Percentiles rank a stretch among this genome's conserved stretches.
Conservation (phyloP, 92 coral and sea anemone genomes). For the Phenganax marumi region DNA sequence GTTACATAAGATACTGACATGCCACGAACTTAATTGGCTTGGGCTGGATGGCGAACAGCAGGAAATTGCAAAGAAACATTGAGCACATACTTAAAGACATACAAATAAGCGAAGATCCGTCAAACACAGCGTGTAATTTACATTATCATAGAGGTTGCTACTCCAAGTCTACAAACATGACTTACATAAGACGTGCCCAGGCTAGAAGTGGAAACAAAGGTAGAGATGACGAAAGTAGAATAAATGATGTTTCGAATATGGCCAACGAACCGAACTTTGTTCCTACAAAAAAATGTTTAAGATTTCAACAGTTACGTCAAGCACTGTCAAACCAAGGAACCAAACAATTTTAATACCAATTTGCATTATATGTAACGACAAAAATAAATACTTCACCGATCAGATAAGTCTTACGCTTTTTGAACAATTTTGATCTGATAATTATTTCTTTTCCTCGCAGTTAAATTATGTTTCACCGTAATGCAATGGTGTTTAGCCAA, state of each 20-base stretch:
- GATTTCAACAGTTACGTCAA: slow-evolving; percentile 46
- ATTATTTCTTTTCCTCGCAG: no score
- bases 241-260: neutral
- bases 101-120: slow-evolving; percentile 1
- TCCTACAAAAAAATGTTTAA: slow-evolving; percentile 49
- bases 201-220: slow-evolving; percentile 20
- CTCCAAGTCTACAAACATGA: slow-evolving; percentile 39
- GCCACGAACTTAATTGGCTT: slow-evolving; percentile 38
- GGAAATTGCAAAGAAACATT: slow-evolving; percentile 19
- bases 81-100: slow-evolving; percentile 5
- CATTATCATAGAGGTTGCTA: slow-evolving; percentile 47
- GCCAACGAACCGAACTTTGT: neutral
- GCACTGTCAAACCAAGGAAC: slow-evolving; percentile 31
- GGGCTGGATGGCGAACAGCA: slow-evolving; percentile 38
- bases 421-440: no score
- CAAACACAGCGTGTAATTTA: slow-evolving; percentile 17
- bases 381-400: slow-evolving; percentile 56
- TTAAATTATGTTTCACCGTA: no score
- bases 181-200: slow-evolving; percentile 45
- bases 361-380: slow-evolving; percentile 56
- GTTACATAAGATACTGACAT: slow-evolving; percentile 26
- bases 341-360: slow-evolving; percentile 58
- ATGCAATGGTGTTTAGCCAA: no score
- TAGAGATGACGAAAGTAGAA: neutral
- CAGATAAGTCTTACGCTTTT: slow-evolving; percentile 51